A percentile compares a stretch with the other conserved stretches of the same genome.
These are phyloP conservation scores for Caloenas nicobarica DNA, from an alignment of 2,113 vertebrate genomes.

Conservation along the genomic window DNA sequence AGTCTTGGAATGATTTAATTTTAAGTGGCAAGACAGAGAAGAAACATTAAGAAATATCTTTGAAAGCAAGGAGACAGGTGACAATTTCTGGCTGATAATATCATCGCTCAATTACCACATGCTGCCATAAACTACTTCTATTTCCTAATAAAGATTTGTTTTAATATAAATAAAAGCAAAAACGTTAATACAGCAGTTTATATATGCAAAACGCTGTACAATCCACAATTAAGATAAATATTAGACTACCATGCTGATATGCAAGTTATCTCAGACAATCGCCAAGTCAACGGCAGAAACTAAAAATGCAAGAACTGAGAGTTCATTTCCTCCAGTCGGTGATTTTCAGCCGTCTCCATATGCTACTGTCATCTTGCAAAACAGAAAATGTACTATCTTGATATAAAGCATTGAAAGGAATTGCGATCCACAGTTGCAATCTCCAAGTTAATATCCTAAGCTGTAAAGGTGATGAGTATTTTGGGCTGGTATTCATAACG, in stretches of 20 bases:
- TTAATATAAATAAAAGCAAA: neutral
- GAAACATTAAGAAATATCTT: constrained; percentile 20
- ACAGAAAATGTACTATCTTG: neutral
- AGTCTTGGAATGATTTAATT: constrained; percentile 35
- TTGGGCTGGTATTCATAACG: neutral
- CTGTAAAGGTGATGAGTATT: neutral
- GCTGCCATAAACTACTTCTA: neutral
- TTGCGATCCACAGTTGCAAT: neutral
- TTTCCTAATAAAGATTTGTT: neutral
- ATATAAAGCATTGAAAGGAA: neutral
- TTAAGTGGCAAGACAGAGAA: constrained; percentile 34
- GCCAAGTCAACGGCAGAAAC: neutral
- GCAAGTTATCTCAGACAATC: neutral
- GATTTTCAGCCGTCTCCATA: constrained; percentile 5
- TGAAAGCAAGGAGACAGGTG: constrained; percentile 5
- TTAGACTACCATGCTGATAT: neutral
- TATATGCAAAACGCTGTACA: neutral
- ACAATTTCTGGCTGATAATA: constrained; percentile 3
- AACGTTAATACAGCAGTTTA: neutral
- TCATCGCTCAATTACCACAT: neutral
- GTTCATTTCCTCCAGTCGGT: neutral
- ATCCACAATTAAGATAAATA: neutral
- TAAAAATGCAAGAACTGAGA: neutral
- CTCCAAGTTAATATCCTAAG: neutral
- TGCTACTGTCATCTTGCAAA: neutral